Conservation (phyloP, 2,113 vertebrate genomes). For the Passerina amoena region DNA sequence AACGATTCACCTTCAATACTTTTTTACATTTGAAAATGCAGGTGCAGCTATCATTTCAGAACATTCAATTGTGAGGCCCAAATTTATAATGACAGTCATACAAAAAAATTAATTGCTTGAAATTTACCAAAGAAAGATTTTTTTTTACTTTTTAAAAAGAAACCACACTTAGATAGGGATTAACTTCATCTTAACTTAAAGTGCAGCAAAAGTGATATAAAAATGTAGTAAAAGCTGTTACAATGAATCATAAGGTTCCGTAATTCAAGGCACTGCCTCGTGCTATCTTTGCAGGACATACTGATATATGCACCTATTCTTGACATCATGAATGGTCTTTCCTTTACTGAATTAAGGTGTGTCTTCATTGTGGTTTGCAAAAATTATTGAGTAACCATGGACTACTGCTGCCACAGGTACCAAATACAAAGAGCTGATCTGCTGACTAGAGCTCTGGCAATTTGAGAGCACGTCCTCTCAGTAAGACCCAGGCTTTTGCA, state of each 20-base stretch:
- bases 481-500: neutral
- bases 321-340: neutral
- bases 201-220: neutral
- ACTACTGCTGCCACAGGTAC: neutral
- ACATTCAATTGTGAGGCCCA: neutral
- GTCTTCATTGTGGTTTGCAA: neutral
- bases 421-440: neutral
- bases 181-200: neutral
- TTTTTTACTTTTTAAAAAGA: neutral
- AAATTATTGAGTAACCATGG: neutral
- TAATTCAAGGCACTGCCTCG: neutral
- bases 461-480: neutral
- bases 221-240: neutral
- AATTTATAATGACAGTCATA: neutral
- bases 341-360: neutral
- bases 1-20: neutral
- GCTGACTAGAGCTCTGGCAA: neutral
- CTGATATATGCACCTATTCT: neutral
- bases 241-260: neutral
- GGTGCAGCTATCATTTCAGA: neutral
- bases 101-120: neutral
- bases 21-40: neutral
- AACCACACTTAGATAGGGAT: neutral
- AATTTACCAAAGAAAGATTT: neutral
- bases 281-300: neutral